Base-by-base conservation (phyloP, 2,888 invertebrate species). In the Petrolisthes cinctipes region DNA sequence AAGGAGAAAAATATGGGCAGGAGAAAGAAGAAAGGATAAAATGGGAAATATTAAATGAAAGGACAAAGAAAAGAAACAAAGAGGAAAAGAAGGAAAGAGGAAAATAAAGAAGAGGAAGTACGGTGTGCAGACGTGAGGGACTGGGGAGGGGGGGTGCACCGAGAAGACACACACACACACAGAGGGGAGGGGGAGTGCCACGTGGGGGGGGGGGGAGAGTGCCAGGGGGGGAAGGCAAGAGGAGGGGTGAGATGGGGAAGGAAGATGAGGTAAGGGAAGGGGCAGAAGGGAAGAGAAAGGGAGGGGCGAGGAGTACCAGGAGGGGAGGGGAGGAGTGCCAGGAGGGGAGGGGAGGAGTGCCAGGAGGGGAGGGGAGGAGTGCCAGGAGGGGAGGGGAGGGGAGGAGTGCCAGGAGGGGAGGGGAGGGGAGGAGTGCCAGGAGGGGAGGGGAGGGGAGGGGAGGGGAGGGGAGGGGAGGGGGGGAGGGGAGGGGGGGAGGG, bases 311-410 rank as follows among this genome's bases (percentile, higher is more conserved):
- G 6, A 1, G n/a, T 14, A 71, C 7, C 5, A 11, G n/a, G 71
- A n/a, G 71, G 71, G 71, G 71, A 71, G 9, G 71, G n/a, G 5
- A 71, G 5, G n/a, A 71, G n/a, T 17, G 7, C 9, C 71, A n/a
- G n/a, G 71, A 71, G n/a, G n/a, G 71, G n/a, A 17, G n/a, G 71
- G n/a, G 71, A n/a, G 71, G n/a, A 71, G 71, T 11, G 71, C 9
- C 5, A 71, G 71, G n/a, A n/a, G n/a, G 71, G n/a, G 71, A 71
- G 14, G 61, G 61, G 14, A 14, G 61, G 14, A 14, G 61, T 6
- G 61, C 7, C 6, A 61, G 14, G 61, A 61, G 61, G 61, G 61
- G 61, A 14, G 14, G 14, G 61, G 61, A 61, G 61, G 61, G 14
- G 61, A 14, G 61, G 61, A 61, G 14, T 6, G 6, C 7, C 6